Base-by-base conservation (phyloP, 1,140 invertebrate species). In the Drosophila takahashii region DNA sequence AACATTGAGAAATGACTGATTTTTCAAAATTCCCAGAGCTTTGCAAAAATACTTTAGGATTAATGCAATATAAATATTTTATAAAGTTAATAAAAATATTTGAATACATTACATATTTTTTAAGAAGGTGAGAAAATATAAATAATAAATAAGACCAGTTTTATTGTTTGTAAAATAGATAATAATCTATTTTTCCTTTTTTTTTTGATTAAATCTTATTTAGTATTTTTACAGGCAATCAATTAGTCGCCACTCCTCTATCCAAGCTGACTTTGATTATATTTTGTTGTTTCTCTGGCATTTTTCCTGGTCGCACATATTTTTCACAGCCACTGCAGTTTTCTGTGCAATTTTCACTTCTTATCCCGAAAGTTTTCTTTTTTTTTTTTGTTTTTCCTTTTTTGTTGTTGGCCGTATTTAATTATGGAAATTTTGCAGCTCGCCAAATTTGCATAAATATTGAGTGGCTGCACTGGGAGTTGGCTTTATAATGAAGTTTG, bases 391-490 rank as follows among this genome's bases (percentile, higher is more conserved):
- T 15, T 39, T 58, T 64, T 58, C 22, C 36, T 45, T 48, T 58
- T 56, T 69, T 58, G 57, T 69, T 66, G 44, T 72, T 77, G 36
- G 27, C 60, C 34, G 53, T 52, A 89, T 87, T 89, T 89, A 87
- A 87, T 87, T 87, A 87, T 87, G 77, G 61, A 89, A 84, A 89
- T 79, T 79, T 77, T 67, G 67, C 53, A 57, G 65, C 70, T 67
- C 36, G 22, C 27, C 54, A 64, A 69, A 87, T 86, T 85, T 85
- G 47, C 81, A 85, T 85, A 77, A 86, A 86, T 86, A 86, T 85
- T 86, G 78, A 81, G 81, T 75, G 54, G n/a, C 64, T 50, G 37
- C 52, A 56, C 45, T 44, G 61, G 74, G 66, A 84, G 77, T 66
- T 79, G 58, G 52, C 56, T 26, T 64, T 59, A 57, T 70, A 70